Evolutionary conservation across 2,888 invertebrate species (phyloP), one percentile per base, ranked within the genome.

Genomic region (Punctoribates punctum): DNA sequence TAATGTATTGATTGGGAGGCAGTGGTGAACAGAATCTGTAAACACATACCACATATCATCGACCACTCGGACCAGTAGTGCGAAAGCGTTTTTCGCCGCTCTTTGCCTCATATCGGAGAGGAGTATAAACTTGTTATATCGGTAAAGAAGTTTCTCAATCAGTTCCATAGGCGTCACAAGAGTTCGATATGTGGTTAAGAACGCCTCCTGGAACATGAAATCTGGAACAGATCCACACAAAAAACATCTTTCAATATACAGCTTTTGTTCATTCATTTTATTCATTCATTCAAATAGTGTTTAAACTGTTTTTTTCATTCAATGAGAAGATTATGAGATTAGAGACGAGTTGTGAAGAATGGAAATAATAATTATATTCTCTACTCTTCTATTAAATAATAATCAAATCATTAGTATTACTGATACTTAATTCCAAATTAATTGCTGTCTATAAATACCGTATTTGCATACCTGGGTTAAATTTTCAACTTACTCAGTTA

Each of bases 121-220:
- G 83, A 77, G 77, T 83, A 88, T 89, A 83, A 93, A 91, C 80
- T 89, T 87, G 83, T 90, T 90, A 86, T 88, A 91, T 81, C 90
- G 88, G 82, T 91, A 88, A 83, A 93, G 90, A 76, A 97, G 86
- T 82, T 96, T 94, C 82, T 90, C 89, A 80, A 96, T 89, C 80
- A 97, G 87, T 80, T 92, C 92, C 82, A 89, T 86, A 29, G 97
- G 94, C 78, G 91, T 88, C 83, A 97, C 90, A 86, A 97, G 96
- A 78, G 96, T 97, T 81, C 97, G 88, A 86, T 98, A 99, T 78
- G 98, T 99, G 75, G 96, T 94, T 81, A 98, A 88, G 86, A 99
- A 99, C 79, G 98, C 97, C 87, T 99, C 98, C 87, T 95, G 94
- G 86, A 93, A 96, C 84, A 93, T 88, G 85, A 94, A 92, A 85